Percentiles rank a stretch among this genome's conserved stretches.
Conservation (phyloP, 2,113 vertebrate genomes). For the Ifrita kowaldi region DNA sequence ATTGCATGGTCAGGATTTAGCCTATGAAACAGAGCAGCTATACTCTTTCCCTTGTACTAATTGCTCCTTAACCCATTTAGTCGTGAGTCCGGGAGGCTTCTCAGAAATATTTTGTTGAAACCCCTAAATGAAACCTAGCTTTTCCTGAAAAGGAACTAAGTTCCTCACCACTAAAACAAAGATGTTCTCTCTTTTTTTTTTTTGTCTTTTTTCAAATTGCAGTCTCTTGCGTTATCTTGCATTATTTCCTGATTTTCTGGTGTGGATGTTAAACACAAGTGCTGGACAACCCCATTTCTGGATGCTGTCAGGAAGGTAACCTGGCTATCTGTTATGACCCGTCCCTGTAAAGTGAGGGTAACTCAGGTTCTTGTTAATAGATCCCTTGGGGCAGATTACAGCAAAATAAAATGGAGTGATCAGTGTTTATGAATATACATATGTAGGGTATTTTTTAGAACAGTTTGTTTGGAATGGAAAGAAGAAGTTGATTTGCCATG, state of each 20-base stretch:
- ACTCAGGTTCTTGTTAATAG: not conserved
- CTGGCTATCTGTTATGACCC: accelerated
- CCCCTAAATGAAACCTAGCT: not conserved
- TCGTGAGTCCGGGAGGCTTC: not conserved
- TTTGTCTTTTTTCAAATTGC: not conserved
- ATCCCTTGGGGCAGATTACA: not conserved
- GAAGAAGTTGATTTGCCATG: accelerated
- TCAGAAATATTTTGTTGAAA: not conserved
- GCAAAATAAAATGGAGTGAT: not conserved
- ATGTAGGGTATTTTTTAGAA: not conserved
- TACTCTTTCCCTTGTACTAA: not conserved
- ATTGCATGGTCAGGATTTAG: not conserved
- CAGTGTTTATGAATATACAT: not conserved
- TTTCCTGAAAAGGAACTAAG: not conserved
- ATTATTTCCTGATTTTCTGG: not conserved
- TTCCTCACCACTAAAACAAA: not conserved
- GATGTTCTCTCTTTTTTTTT: not conserved
- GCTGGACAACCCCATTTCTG: not conserved
- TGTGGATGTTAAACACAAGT: not conserved
- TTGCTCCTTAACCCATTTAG: not conserved
- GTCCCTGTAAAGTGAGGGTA: not conserved
- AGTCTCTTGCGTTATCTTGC: not conserved
- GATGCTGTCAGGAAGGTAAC: not conserved
- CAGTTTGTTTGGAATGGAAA: not conserved
- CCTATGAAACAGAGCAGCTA: not conserved